Percentiles rank a stretch among this genome's conserved stretches.
These are phyloP conservation scores for Gambusia affinis DNA, from an alignment of 2,113 vertebrate species.

Conservation along the genomic window DNA sequence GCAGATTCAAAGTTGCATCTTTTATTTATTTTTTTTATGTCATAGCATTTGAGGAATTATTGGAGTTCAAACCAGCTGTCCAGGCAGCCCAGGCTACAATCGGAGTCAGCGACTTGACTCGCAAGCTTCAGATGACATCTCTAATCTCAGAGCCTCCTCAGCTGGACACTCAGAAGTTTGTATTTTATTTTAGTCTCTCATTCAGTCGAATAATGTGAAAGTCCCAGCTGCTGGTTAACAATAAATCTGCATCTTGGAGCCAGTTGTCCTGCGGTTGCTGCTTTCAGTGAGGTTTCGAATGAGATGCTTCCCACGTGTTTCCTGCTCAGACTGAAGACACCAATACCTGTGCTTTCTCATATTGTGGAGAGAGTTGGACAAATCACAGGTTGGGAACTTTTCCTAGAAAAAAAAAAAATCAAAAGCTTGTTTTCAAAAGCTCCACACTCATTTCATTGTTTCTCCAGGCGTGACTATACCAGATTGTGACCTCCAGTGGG, in stretches of 20 bases:
- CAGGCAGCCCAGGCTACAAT: conserved; percentile 68
- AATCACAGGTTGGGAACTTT: conserved; percentile 77
- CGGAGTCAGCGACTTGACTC: conserved; percentile 28
- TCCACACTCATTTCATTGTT: neutral
- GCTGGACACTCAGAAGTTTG: conserved; percentile 69
- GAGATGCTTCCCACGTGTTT: conserved; percentile 80
- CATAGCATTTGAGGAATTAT: neutral
- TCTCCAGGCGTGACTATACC: conserved; percentile 53
- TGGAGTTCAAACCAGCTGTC: neutral
- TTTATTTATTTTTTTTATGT: neutral
- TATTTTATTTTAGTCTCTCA: conserved; percentile 3
- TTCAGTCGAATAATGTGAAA: conserved; percentile 5
- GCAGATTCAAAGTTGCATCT: neutral
- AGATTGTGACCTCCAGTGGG: conserved; percentile 74
- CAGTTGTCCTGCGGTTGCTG: conserved; percentile 72
- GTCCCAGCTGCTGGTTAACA: neutral
- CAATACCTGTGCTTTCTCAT: conserved; percentile 70
- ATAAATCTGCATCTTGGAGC: conserved; percentile 30
- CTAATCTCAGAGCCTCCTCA: conserved; percentile 68
- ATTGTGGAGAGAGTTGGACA: conserved; percentile 76
- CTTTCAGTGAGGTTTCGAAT: conserved; percentile 63
- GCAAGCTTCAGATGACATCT: conserved; percentile 71
- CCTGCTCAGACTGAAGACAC: conserved; percentile 79
- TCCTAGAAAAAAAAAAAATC: neutral
- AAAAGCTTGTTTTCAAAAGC: too few relatives aligned